Base-by-base conservation (phyloP, 2,888 invertebrate species). In the Junonia oenone region DNA sequence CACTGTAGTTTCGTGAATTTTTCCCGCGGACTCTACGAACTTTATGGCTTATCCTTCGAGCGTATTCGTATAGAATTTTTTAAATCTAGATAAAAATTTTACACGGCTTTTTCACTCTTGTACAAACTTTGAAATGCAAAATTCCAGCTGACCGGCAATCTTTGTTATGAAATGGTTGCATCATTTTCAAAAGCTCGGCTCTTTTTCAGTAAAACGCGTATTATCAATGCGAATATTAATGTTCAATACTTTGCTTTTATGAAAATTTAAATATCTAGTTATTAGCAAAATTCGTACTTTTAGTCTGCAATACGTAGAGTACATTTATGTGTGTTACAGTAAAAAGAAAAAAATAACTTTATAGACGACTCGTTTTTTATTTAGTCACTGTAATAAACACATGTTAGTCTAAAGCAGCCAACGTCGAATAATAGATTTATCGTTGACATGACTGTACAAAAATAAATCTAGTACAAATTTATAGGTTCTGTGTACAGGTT, bases 1-100 rank as follows among this genome's bases (percentile, higher is more conserved):
- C 77, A 76, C 75, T 75, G 75, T 76, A 89, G 89, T 90, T 89
- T 83, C 64, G 81, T 83, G 75, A 82, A 79, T 84, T 82, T 85
- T 85, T 86, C 72, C 80, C 72, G 68, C 64, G 73, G 75, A 76
- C 76, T 72, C 72, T 66, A 67, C 68, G 68, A 87, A 88, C 73
- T 87, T 88, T 83, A 77, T 75, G 71, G 81, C 72, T 78, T 80
- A 83, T 78, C 82, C 78, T 76, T 76, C 75, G 76, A 74, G 76
- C 71, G 73, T 73, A 72, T 73, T 72, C 73, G 70, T 75, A 67
- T 73, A 66, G 67, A 73, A 68, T 72, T 65, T 73, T 68, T 71
- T 66, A 62, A 64, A 63, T 64, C 60, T 63, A 58, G 62, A 61
- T 59, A 64, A 62, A 60, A 63, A 63, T 60, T 65, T 66, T 64